These are phyloP conservation scores for Callyntrura sp. DNA, from an alignment of 2,888 invertebrate genomes.

Conservation along the genomic window DNA sequence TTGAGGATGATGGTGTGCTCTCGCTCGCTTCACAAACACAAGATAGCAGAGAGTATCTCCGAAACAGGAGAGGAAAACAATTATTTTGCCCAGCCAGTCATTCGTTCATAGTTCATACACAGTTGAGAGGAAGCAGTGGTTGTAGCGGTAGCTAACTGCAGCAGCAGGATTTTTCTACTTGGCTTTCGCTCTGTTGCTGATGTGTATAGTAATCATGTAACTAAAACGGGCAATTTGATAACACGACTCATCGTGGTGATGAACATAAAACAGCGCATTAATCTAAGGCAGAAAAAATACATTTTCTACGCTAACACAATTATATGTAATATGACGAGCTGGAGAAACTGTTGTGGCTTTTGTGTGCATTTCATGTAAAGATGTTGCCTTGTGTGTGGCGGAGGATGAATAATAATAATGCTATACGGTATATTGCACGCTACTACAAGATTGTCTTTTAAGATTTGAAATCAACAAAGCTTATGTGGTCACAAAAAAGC, in stretches of 20 bases:
- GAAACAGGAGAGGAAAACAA: background rate
- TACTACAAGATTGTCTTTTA: background rate
- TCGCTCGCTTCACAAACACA: background rate
- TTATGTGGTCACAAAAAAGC: background rate
- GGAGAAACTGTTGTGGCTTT: slow-evolving; percentile 1
- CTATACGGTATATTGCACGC: background rate
- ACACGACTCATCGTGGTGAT: slow-evolving; percentile 26
- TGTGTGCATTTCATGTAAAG: background rate
- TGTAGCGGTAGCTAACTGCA: too few species aligned
- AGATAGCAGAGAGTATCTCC: background rate
- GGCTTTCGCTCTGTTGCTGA: slow-evolving; percentile 1
- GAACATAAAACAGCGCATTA: slow-evolving; percentile 47
- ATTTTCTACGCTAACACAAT: slow-evolving; percentile 30
- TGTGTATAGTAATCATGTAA: slow-evolving; percentile 5
- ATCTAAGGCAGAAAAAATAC: slow-evolving; percentile 13
- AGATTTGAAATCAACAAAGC: background rate
- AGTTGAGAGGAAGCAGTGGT: background rate
- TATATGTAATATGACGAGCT: background rate
- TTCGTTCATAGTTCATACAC: background rate
- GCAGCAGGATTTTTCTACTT: background rate
- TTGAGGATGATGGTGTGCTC: background rate
- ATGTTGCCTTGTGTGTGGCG: background rate
- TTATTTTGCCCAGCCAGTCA: background rate
- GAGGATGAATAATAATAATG: background rate
- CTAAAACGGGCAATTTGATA: slow-evolving; percentile 56